These are phyloP conservation scores for Tetrapedia diversipes DNA, from an alignment of 2,888 invertebrate species.

Conservation along the genomic window DNA sequence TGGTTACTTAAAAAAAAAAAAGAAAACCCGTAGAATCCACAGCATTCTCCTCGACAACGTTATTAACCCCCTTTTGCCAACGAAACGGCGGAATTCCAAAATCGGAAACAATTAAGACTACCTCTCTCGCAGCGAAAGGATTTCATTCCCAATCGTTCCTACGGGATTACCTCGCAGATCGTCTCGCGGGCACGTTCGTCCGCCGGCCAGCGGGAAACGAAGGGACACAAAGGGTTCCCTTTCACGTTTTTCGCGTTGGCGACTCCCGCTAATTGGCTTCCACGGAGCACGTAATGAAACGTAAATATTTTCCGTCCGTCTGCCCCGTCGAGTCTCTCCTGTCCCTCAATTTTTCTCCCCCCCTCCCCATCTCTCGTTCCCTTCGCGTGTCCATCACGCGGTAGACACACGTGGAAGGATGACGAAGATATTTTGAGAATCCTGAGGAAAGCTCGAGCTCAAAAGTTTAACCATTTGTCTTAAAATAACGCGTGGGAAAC, in stretches of 20 bases:
- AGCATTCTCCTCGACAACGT: not conserved
- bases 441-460: too few species aligned
- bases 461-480: too few species aligned
- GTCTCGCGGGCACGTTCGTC: not conserved
- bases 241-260: conserved; percentile 24
- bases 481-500: too few species aligned
- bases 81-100: not conserved
- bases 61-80: not conserved
- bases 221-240: conserved; percentile 27
- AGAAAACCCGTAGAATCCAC: not conserved
- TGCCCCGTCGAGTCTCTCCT: conserved; percentile 10
- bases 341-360: conserved; percentile 3
- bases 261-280: conserved; percentile 50
- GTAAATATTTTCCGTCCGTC: conserved; percentile 55
- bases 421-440: too few species aligned
- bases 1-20: too few species aligned
- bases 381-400: not conserved
- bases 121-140: not conserved
- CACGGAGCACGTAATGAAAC: conserved; percentile 46
- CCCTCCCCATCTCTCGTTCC: not conserved
- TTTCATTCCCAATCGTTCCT: conserved; percentile 16
- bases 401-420: too few species aligned
- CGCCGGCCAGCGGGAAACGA: not conserved
- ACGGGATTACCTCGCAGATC: conserved; percentile 5
- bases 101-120: conserved; percentile 10